Evolutionary conservation across 1,140 invertebrate genomes (phyloP), one percentile per base, ranked within the genome.

Genomic region (Dufourea novaeangliae): DNA sequence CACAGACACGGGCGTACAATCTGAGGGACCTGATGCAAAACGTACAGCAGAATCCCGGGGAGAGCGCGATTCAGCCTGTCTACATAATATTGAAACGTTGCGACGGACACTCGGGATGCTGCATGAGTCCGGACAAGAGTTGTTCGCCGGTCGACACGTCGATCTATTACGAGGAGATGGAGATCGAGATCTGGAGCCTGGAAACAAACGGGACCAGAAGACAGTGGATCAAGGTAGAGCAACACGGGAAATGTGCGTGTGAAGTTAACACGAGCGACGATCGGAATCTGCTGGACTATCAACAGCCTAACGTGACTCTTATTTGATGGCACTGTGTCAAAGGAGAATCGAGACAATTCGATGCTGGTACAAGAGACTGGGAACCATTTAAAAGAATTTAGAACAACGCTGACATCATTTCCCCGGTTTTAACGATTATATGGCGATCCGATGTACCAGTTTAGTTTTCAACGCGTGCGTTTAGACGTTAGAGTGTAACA

Each of bases 101-200:
- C 63, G 88, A 90, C 37, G 82, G 54, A 20, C 80, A 90, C 20
- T 71, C 88, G 0, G 88, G 88, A 10, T 90, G 88, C n/a, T 90
- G 88, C 32, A 11, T 0, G 8, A 79, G 54, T 8, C 46, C 74
- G 2, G 64, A 81, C 14, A 70, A 80, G 62, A 84, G 73, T 5
- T 90, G 88, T 54, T 56, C 63, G 4, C 83, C 85, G 10, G 54
- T 81, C 0, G n/a, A 54, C 7, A 71, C 79, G 5, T 59, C 57
- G 2, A 81, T 82, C 22, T 82, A 86, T n/a, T 70, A 82, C n/a
- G 86, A 89, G 20, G 86, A 89, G 2, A 37, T 88, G 10, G 79
- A 88, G 34, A 76, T 88, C 27, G 67, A 83, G 34, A 54, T 88
- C 0, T 69, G 50, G 57, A 89, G 68, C 14, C 17, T 86, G 0